Evolutionary conservation across 2,113 vertebrate species (phyloP).

Genomic region (Vulpes vulpes): DNA sequence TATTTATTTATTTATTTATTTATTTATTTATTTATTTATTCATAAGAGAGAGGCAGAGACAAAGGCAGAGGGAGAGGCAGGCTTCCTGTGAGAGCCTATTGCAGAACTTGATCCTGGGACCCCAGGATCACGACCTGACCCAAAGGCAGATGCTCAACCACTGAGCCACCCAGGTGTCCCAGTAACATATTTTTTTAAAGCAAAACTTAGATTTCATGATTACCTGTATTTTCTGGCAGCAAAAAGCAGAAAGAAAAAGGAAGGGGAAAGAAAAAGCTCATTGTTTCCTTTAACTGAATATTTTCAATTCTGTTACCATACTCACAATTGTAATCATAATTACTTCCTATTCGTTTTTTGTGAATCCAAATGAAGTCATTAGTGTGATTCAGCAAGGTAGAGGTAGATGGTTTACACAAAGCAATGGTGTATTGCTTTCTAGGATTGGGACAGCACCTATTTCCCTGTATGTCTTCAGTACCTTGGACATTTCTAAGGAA

Average conservation of each 20-base stretch:
- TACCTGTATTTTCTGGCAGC: neutral
- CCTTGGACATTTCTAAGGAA: neutral
- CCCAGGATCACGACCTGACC: no score
- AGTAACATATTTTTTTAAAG: neutral
- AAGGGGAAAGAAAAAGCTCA: neutral
- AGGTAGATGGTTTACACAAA: neutral
- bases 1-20: no score
- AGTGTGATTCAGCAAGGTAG: neutral
- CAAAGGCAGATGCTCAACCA: no score
- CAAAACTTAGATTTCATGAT: conserved; percentile 40
- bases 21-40: no score
- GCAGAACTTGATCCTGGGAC: no score
- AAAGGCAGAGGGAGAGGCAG: no score
- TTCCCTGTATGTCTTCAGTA: neutral
- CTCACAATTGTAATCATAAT: neutral
- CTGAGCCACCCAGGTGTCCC: no score
- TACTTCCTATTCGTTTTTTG: neutral
- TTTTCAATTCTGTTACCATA: neutral
- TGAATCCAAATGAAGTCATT: neutral
- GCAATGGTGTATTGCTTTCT: no score
- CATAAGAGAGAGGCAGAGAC: no score
- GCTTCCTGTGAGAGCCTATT: no score
- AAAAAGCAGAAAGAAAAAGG: neutral
- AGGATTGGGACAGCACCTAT: neutral
- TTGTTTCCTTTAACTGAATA: conserved; percentile 6